Percentiles rank a stretch among this genome's conserved stretches.
Evolutionary conservation across 2,888 invertebrate species (phyloP).

Genomic region (Drosophila bunnanda): DNA sequence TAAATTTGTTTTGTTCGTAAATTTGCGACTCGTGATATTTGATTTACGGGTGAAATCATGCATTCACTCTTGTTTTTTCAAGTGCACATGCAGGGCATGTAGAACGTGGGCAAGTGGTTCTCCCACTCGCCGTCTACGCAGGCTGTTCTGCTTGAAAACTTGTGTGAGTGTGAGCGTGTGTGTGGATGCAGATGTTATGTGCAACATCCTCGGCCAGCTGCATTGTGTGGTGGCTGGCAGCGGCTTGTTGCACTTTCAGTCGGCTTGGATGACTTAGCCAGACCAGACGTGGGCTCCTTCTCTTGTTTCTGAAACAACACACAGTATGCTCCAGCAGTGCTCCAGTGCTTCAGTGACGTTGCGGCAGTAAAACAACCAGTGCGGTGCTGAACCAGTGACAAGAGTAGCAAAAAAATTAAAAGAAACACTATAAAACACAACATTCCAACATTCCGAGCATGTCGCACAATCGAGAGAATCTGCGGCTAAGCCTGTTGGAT

Average conservation of each 20-base stretch:
- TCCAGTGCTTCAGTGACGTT: conserved; percentile 11
- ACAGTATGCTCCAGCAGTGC: conserved; percentile 34
- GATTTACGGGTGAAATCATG: background rate
- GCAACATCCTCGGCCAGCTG: conserved; percentile 33
- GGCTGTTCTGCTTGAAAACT: conserved; percentile 16
- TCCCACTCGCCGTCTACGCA: conserved; percentile 75
- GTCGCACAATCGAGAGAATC: conserved; percentile 84
- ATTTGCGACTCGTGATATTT: background rate
- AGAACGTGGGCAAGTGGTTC: conserved; percentile 62
- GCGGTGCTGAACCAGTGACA: conserved; percentile 25
- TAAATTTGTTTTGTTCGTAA: too few species aligned
- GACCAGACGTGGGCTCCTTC: conserved; percentile 40
- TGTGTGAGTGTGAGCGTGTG: conserved; percentile 19
- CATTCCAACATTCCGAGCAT: conserved; percentile 55
- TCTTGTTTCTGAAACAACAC: conserved; percentile 10
- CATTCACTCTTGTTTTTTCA: background rate
- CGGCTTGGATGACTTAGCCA: conserved; percentile 24
- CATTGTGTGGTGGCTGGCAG: conserved; percentile 6
- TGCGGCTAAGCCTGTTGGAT: conserved; percentile 83
- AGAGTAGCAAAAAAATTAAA: conserved; percentile 10
- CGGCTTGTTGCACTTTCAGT: conserved; percentile 40
- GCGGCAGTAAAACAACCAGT: conserved; percentile 27
- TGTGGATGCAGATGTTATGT: conserved; percentile 23
- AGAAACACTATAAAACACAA: conserved; percentile 14
- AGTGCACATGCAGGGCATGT: conserved; percentile 25